A percentile compares a stretch with the other conserved stretches of the same genome.
phyloP scores from a whole-genome alignment of 2,888 invertebrate species.

The Phalangium opilio region DNA sequence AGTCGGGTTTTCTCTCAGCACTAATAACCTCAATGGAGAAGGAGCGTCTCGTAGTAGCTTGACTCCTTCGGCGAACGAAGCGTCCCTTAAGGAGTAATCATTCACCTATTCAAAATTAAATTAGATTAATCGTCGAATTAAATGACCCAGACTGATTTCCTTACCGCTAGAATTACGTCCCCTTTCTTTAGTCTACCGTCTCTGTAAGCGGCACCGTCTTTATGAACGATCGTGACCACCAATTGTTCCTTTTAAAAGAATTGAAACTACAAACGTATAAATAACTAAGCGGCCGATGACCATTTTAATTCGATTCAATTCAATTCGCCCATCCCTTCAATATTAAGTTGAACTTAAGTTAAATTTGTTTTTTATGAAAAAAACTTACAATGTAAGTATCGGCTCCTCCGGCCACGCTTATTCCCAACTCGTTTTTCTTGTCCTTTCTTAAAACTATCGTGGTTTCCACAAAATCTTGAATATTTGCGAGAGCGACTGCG shows the following conservation, averaged over 20 bases:
- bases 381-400: constrained; percentile 24
- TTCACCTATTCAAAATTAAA: constrained; percentile 11
- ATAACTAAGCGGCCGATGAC: not conserved
- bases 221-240: constrained; percentile 21
- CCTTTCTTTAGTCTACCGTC: constrained; percentile 24
- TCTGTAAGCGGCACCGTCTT: constrained; percentile 22
- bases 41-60: constrained; percentile 18
- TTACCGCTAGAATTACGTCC: constrained; percentile 24
- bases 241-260: not conserved
- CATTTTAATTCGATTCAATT: no score
- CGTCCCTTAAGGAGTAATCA: constrained; percentile 19
- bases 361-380: not conserved
- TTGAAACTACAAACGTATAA: not conserved
- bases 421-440: constrained; percentile 23
- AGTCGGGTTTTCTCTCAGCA: constrained; percentile 22
- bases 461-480: constrained; percentile 25
- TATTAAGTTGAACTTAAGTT: not conserved
- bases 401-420: constrained; percentile 23
- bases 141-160: constrained; percentile 4
- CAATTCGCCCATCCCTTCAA: no score
- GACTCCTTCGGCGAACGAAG: constrained; percentile 18
- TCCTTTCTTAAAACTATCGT: constrained; percentile 25
- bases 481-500: constrained; percentile 21
- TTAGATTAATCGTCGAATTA: no score
- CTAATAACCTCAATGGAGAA: constrained; percentile 21